Evolutionary conservation across 2,888 invertebrate genomes (phyloP).

Genomic region (Nomada goodeniana): DNA sequence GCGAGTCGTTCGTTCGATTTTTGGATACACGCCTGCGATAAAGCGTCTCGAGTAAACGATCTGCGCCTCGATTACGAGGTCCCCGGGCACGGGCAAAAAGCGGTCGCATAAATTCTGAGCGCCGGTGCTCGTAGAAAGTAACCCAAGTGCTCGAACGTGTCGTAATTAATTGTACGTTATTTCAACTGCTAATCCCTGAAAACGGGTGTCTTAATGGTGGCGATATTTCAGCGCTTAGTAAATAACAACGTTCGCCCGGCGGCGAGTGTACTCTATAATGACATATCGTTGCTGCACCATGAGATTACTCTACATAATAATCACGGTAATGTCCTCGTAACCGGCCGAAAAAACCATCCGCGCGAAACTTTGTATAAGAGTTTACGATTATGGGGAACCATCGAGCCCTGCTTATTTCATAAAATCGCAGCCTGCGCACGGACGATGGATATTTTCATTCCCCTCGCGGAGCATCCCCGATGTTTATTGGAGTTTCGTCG

Average conservation of each 20-base stretch:
- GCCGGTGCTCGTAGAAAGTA: constrained; percentile 19
- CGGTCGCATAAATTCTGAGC: constrained; percentile 34
- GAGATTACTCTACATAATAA: constrained; percentile 22
- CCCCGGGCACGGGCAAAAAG: background rate
- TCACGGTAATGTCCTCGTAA: constrained; percentile 7
- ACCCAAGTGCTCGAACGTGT: constrained; percentile 29
- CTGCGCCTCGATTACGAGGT: constrained; percentile 3
- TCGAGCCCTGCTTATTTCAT: background rate
- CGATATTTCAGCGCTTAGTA: constrained; percentile 52
- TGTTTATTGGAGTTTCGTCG: background rate
- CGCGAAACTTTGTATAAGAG: background rate
- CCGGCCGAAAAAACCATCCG: background rate
- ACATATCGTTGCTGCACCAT: constrained; percentile 29
- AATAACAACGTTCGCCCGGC: constrained; percentile 42
- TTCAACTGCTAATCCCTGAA: constrained; percentile 38
- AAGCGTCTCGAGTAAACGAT: background rate
- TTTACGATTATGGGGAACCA: background rate
- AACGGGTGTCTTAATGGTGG: constrained; percentile 49
- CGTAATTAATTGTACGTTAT: constrained; percentile 53
- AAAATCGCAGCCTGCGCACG: background rate
- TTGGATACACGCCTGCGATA: background rate
- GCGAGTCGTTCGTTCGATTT: background rate
- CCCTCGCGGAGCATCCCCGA: background rate
- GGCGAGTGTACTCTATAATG: constrained; percentile 36
- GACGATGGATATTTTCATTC: too few relatives aligned